phyloP scores from a whole-genome alignment of 2,797 vertebrate genomes.

The Cuniculus paca region DNA sequence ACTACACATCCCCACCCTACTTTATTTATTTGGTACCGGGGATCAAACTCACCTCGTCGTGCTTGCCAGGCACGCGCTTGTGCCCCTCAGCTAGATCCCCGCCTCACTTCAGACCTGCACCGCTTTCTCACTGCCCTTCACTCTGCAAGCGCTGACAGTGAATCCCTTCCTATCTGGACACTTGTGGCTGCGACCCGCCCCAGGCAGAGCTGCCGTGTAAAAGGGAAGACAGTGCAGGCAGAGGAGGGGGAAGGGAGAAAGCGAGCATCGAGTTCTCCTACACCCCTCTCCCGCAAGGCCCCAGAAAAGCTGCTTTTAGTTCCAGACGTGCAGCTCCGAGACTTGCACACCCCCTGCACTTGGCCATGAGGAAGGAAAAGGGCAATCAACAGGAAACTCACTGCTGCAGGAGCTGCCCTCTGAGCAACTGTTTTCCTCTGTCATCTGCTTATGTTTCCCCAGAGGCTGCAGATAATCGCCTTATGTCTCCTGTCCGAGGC shows the following conservation, averaged over 20 bases:
- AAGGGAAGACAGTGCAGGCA: neutral
- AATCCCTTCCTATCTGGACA: neutral
- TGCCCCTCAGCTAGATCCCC: neutral
- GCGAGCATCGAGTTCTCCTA: neutral
- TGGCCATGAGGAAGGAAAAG: neutral
- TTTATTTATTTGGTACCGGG: neutral
- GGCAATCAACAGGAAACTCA: neutral
- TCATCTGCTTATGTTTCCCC: neutral
- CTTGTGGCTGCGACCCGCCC: neutral
- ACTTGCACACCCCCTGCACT: neutral
- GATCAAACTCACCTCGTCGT: too few relatives aligned
- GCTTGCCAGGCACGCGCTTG: too few relatives aligned
- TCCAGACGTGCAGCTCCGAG: accelerated
- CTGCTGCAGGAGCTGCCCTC: neutral
- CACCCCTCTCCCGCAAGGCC: neutral
- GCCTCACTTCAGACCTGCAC: slow-evolving; percentile 20
- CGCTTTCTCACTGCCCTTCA: slow-evolving; percentile 10
- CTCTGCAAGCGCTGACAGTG: neutral
- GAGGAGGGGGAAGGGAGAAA: neutral
- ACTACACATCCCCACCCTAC: neutral
- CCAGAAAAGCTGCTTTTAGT: neutral
- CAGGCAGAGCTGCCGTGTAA: too few relatives aligned
- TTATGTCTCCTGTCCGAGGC: neutral
- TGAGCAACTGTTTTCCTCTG: neutral
- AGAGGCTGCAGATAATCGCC: neutral